These are phyloP conservation scores for Zaprionus lachaisei DNA, from an alignment of 1,140 invertebrate species.

Conservation along the genomic window DNA sequence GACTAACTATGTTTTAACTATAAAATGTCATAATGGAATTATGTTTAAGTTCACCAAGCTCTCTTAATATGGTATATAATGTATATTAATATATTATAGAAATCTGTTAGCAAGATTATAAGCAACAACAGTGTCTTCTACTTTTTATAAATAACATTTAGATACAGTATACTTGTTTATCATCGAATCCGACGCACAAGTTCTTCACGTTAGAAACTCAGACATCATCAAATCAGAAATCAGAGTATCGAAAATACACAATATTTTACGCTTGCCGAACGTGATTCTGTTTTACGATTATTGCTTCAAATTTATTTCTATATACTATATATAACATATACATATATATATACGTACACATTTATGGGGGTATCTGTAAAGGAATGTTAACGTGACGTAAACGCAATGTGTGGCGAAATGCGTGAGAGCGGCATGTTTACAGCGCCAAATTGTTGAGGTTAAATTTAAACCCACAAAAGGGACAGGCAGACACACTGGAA, in stretches of 20 bases:
- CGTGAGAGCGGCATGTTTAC: slow-evolving; percentile 48
- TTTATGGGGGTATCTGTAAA: background rate
- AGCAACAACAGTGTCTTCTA: background rate
- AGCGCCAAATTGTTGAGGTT: slow-evolving; percentile 68
- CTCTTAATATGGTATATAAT: background rate
- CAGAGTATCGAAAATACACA: slow-evolving; percentile 11
- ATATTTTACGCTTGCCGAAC: slow-evolving; percentile 27
- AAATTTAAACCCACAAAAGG: slow-evolving; percentile 48
- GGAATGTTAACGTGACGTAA: slow-evolving; percentile 45
- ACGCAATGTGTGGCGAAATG: slow-evolving; percentile 32
- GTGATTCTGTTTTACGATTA: slow-evolving; percentile 67
- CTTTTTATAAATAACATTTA: background rate
- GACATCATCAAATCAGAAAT: background rate
- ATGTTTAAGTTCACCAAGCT: background rate
- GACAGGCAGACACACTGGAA: slow-evolving; percentile 15
- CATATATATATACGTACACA: background rate
- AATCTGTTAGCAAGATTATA: too few relatives aligned
- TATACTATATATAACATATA: background rate
- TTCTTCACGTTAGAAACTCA: background rate
- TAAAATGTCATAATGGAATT: too few relatives aligned
- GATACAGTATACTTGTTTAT: background rate
- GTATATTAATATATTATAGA: too few relatives aligned
- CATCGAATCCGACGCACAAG: slow-evolving; percentile 10
- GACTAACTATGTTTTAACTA: too few relatives aligned
- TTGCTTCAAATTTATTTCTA: slow-evolving; percentile 30